Evolutionary conservation across 2,797 vertebrate species (phyloP), one percentile per base, ranked within the genome.

Genomic region (Astyanax mexicanus): DNA sequence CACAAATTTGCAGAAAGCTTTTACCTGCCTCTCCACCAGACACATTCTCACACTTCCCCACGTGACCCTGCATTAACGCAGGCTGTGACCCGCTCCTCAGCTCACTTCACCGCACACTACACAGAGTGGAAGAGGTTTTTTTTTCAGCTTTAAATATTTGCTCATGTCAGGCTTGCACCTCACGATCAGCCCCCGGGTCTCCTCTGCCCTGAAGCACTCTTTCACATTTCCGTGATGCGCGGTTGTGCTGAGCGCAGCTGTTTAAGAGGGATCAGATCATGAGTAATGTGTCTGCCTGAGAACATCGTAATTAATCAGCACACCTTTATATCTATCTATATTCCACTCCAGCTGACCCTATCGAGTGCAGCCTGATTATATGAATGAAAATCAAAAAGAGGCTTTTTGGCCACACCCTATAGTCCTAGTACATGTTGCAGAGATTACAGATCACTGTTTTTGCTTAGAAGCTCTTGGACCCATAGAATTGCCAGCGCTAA

Each of bases 111-210:
- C 29, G 32, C 29, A 9, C 57, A 27, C 23, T 29, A 32, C 29
- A 9, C 57, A 27, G 32, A 17, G 27, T 54, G 1, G 11, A 4
- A 54, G 23, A 54, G 51, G 51, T 51, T 27, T 27, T 54, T n/a
- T 13, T 54, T 51, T 23, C 23, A 27, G 51, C 29, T 57, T 57
- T 54, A 57, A 32, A 57, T 32, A 29, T 54, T 54, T 57, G 27
- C 54, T 57, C 15, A 1, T 32, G 51, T 32, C 27, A 57, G 27
- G 25, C 15, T 60, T 60, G 57, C 32, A 3, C 32, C 32, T 37
- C 15, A 57, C 5, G 27, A 35, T 57, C n/a, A 37, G 32, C 32
- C 8, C 32, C n/a, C 57, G 17, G 19, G 32, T 17, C 17, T 37
- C 32, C 8, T 27, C 32, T 57, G 27, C 54, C 57, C 32, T 11